Conservation (phyloP, 2,113 vertebrate species). For the Leptobrachium ailaonicum region DNA sequence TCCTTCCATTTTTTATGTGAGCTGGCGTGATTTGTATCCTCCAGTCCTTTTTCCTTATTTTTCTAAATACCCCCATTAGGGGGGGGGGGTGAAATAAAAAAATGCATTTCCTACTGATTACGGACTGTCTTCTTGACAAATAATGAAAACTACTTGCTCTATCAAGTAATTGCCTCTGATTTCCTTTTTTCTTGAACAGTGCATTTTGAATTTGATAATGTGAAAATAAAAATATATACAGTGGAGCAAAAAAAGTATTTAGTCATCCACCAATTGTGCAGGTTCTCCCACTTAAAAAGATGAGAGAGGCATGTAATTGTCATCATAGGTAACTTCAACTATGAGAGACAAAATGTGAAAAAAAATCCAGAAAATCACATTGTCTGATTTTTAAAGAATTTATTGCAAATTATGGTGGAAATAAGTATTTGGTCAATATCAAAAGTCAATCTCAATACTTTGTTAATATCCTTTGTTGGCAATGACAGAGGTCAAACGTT, state of each 20-base stretch:
- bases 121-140: constrained; percentile 54
- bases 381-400: too few relatives aligned
- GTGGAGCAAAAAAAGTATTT: not conserved
- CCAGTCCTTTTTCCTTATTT: constrained; percentile 54
- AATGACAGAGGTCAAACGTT: too few relatives aligned
- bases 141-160: constrained; percentile 47
- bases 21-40: constrained; percentile 53
- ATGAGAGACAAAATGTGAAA: too few relatives aligned
- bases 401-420: too few relatives aligned
- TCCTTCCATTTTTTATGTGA: constrained; percentile 41
- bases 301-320: not conserved
- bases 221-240: not conserved
- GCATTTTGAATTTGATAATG: constrained; percentile 30
- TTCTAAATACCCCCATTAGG: constrained; percentile 29
- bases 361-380: too few relatives aligned
- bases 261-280: not conserved
- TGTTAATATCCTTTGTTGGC: too few relatives aligned
- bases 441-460: too few relatives aligned
- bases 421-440: too few relatives aligned
- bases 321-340: not conserved
- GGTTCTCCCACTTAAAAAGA: not conserved
- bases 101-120: constrained; percentile 51
- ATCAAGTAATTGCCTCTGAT: constrained; percentile 52
- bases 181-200: constrained; percentile 45
- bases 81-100: not conserved